A percentile compares a stretch with the other conserved stretches of the same genome.
Conservation (phyloP, 2,888 invertebrate genomes). For the Yponomeuta sedellus region DNA sequence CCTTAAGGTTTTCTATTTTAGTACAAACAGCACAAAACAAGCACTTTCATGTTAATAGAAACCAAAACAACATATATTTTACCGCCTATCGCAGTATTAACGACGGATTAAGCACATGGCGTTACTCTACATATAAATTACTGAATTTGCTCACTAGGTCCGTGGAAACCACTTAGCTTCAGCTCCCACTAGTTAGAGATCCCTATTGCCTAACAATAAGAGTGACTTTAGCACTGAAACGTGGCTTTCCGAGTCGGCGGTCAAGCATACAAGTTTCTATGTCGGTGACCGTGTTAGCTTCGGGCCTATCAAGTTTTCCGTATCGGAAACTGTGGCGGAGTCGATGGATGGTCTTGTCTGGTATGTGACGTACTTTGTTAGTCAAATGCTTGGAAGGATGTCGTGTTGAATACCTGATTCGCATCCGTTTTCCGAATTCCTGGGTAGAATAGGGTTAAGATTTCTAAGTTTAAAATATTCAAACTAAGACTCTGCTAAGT, state of each 20-base stretch:
- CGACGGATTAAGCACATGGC: slow-evolving; percentile 10
- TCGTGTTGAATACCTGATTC: not conserved
- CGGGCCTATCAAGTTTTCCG: slow-evolving; percentile 4
- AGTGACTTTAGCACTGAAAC: not conserved
- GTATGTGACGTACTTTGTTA: not conserved
- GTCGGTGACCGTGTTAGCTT: slow-evolving; percentile 6
- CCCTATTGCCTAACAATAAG: not conserved
- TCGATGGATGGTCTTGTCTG: slow-evolving; percentile 4
- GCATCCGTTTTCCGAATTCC: not conserved
- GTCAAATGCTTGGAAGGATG: not conserved
- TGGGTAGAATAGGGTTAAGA: not conserved
- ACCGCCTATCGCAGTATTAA: not conserved
- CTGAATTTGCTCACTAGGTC: slow-evolving; percentile 8
- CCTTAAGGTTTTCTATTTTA: no score
- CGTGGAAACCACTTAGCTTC: not conserved
- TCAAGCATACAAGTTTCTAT: not conserved
- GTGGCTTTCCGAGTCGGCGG: not conserved
- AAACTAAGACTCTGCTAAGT: not conserved
- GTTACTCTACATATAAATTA: slow-evolving; percentile 6
- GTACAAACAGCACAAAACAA: no score
- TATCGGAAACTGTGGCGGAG: slow-evolving; percentile 4
- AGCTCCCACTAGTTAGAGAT: not conserved
- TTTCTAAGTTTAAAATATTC: not conserved
- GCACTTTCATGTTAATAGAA: no score
- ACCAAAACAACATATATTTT: not conserved